Evolutionary conservation across 2,888 invertebrate genomes (phyloP).

Genomic region (Mesochorus sp.): DNA sequence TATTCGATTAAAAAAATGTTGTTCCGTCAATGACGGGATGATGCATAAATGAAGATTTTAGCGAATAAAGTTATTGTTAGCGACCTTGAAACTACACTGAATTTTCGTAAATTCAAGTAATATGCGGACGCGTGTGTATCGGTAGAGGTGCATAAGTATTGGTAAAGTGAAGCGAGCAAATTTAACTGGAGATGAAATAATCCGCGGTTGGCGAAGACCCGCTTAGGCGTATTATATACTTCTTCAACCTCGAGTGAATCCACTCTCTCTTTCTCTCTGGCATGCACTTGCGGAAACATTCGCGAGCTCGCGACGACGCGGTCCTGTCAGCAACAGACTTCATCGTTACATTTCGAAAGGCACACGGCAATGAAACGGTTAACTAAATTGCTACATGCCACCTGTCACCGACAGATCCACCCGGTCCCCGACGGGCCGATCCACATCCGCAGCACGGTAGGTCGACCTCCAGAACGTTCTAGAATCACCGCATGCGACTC

Average conservation of each 20-base stretch:
- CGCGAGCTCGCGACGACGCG: constrained; percentile 64
- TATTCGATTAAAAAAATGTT: too few relatives aligned
- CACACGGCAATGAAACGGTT: constrained; percentile 79
- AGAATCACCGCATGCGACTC: constrained; percentile 30
- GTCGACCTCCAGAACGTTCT: constrained; percentile 12
- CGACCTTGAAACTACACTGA: too few relatives aligned
- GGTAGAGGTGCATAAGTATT: neutral
- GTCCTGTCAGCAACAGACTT: constrained; percentile 77
- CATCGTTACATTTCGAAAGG: constrained; percentile 80
- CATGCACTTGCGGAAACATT: constrained; percentile 70
- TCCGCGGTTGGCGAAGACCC: constrained; percentile 14
- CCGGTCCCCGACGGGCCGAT: constrained; percentile 51
- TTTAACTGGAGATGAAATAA: constrained; percentile 19
- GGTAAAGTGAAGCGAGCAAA: neutral
- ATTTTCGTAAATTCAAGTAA: too few relatives aligned
- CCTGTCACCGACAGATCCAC: constrained; percentile 76
- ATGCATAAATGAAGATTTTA: too few relatives aligned
- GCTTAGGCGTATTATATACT: neutral
- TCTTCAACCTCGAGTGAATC: constrained; percentile 1
- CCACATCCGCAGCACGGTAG: constrained; percentile 6
- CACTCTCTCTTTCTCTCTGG: constrained; percentile 17
- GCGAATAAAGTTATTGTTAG: too few relatives aligned
- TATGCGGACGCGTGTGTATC: too few relatives aligned
- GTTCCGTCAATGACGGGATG: too few relatives aligned
- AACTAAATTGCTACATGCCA: constrained; percentile 80